These are phyloP conservation scores for Progne subis DNA, from an alignment of 2,113 vertebrate genomes.

Conservation along the genomic window DNA sequence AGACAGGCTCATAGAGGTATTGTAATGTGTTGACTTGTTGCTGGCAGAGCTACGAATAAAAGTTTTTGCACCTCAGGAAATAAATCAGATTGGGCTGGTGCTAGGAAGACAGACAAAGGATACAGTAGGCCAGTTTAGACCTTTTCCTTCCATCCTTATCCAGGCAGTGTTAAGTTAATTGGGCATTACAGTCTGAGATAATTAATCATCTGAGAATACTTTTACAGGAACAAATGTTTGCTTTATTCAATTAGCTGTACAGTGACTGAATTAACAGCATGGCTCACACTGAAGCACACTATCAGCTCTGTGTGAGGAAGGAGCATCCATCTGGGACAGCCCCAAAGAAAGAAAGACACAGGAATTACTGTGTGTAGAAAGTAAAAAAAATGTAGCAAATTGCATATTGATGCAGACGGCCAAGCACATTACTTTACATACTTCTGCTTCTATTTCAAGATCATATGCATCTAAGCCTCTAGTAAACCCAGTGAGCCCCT, in stretches of 20 bases:
- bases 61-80: neutral
- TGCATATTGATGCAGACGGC: neutral
- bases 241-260: neutral
- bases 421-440: neutral
- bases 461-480: neutral
- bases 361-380: neutral
- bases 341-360: neutral
- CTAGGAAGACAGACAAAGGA: neutral
- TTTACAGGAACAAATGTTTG: neutral
- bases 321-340: neutral
- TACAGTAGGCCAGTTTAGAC: neutral
- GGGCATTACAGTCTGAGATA: neutral
- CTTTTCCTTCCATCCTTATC: neutral
- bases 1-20: slow-evolving; percentile 73
- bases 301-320: neutral
- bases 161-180: neutral
- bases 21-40: neutral
- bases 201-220: neutral
- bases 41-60: neutral
- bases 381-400: neutral
- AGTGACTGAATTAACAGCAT: neutral
- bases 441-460: neutral
- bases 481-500: neutral
- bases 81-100: neutral
- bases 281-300: neutral